A percentile compares a stretch with the other conserved stretches of the same genome.
Evolutionary conservation across 2,113 vertebrate species (phyloP).

Genomic region (Neotoma lepida): DNA sequence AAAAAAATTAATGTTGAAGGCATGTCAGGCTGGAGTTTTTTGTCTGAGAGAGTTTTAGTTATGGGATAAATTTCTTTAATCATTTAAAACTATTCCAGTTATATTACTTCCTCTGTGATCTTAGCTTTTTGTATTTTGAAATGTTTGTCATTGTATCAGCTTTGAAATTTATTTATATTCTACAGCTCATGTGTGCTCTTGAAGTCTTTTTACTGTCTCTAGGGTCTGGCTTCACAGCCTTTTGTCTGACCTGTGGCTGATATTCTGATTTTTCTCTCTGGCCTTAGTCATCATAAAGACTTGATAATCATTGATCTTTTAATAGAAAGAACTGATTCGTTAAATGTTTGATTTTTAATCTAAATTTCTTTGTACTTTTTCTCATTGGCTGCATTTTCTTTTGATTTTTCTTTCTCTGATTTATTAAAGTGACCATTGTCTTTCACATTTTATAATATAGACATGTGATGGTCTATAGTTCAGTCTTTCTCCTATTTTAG

Average conservation of each 20-base stretch:
- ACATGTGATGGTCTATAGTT: background rate
- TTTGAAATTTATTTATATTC: background rate
- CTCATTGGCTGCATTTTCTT: background rate
- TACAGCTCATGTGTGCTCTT: background rate
- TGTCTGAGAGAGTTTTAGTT: background rate
- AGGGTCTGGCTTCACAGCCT: background rate
- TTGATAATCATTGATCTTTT: background rate
- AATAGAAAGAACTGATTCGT: background rate
- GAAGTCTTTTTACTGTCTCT: background rate
- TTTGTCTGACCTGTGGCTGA: background rate
- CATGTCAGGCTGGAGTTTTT: background rate
- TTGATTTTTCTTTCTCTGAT: background rate
- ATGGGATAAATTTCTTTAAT: background rate
- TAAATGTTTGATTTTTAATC: background rate
- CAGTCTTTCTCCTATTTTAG: background rate
- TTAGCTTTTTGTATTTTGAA: background rate
- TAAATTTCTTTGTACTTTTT: background rate
- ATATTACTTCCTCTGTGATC: background rate
- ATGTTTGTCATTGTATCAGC: background rate
- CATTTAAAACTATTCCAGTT: background rate
- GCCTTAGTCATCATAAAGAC: background rate
- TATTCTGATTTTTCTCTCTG: background rate
- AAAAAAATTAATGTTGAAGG: background rate
- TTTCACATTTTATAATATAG: background rate
- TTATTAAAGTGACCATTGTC: background rate